phyloP scores from a whole-genome alignment of 1,140 invertebrate genomes.

The Diabrotica undecimpunctata region DNA sequence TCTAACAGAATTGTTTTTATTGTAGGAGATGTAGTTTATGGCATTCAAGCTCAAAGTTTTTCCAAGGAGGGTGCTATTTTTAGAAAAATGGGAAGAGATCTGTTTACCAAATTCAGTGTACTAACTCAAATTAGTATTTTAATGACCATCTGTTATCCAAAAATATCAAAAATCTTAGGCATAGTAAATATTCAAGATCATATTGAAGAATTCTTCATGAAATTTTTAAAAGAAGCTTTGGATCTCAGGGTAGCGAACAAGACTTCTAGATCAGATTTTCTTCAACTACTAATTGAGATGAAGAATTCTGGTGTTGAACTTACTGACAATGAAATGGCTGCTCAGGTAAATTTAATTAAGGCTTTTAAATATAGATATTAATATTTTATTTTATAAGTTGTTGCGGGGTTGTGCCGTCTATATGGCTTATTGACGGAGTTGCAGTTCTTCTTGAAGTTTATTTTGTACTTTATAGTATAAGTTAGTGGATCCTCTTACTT shows the following conservation, averaged over 20 bases:
- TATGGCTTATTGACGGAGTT: too few relatives aligned
- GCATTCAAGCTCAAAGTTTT: not conserved
- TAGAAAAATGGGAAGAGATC: not conserved
- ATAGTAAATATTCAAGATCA: not conserved
- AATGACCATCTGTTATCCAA: not conserved
- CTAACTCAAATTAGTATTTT: not conserved
- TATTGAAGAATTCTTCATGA: slow-evolving; percentile 47
- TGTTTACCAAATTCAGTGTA: not conserved
- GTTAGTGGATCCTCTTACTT: too few relatives aligned
- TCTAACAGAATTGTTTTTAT: not conserved
- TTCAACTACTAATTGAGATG: slow-evolving; percentile 50
- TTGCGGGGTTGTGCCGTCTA: too few relatives aligned
- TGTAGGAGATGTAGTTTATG: not conserved
- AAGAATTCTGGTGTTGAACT: not conserved
- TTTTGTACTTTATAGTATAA: too few relatives aligned
- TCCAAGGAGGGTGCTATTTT: not conserved
- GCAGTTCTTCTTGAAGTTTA: too few relatives aligned
- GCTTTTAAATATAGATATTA: too few relatives aligned
- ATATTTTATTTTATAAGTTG: too few relatives aligned
- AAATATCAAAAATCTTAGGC: not conserved
- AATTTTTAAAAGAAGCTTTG: slow-evolving; percentile 47
- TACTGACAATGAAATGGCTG: not conserved
- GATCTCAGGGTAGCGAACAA: slow-evolving; percentile 48
- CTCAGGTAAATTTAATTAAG: not conserved
- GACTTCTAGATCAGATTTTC: slow-evolving; percentile 50